Percentiles rank a stretch among this genome's conserved stretches.
These are phyloP conservation scores for Nothobranchius kuhntae DNA, from an alignment of 2,113 vertebrate species.

Conservation along the genomic window DNA sequence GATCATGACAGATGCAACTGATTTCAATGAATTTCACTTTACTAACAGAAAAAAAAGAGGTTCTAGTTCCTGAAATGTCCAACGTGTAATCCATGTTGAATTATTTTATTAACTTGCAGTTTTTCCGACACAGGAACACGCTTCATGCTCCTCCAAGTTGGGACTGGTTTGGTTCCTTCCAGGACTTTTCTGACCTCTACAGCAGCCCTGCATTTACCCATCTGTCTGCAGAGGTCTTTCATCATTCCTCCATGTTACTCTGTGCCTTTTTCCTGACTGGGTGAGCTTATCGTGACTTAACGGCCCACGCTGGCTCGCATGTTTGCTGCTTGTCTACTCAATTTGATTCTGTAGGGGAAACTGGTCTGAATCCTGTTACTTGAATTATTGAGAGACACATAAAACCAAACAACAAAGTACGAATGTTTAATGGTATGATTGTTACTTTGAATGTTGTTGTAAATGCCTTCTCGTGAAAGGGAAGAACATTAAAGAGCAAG, in stretches of 20 bases:
- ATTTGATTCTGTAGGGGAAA: constrained; percentile 33
- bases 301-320: constrained; percentile 4
- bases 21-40: no score
- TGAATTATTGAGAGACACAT: constrained; percentile 48
- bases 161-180: constrained; percentile 16
- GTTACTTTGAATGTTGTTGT: constrained; percentile 12
- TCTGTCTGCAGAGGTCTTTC: constrained; percentile 6
- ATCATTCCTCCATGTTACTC: constrained; percentile 47
- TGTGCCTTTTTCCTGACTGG: constrained; percentile 68
- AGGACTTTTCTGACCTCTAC: constrained; percentile 4
- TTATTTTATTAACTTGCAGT: constrained; percentile 1
- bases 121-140: constrained; percentile 47
- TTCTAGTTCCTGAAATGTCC: neutral
- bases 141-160: constrained; percentile 8
- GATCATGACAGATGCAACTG: no score
- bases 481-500: constrained; percentile 10
- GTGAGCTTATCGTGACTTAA: constrained; percentile 40
- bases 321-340: constrained; percentile 37
- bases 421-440: constrained; percentile 14
- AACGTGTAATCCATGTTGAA: neutral
- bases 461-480: constrained; percentile 22
- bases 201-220: neutral
- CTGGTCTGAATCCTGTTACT: constrained; percentile 47
- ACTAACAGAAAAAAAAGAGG: neutral
- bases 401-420: constrained; percentile 7